Evolutionary conservation across 2,113 vertebrate species (phyloP), one percentile per base, ranked within the genome.

Genomic region (Alligator mississippiensis): DNA sequence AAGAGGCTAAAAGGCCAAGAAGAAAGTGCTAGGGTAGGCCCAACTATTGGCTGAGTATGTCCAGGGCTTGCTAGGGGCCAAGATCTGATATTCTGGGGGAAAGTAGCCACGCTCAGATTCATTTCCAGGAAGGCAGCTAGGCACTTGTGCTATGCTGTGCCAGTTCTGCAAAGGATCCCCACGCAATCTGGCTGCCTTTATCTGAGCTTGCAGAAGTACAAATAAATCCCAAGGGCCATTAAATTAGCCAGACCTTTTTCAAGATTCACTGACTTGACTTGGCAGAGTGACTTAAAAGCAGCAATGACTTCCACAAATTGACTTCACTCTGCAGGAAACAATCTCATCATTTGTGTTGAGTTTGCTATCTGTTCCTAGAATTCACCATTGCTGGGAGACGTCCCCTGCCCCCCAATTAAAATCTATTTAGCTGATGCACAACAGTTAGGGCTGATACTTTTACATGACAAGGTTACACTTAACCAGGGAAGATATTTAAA

Each of bases 131-230:
- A 47, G 47, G 47, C 47, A 47, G 47, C 47, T 7, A 47, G 47
- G 47, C 47, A 47, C 47, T 47, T 47, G 47, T 47, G 47, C 47
- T 47, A 47, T 47, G 47, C 47, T 47, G 47, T 9, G 47, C 47
- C 47, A 47, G 47, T 47, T 47, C 47, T 47, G 47, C 47, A 47
- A 47, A 47, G 47, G 1, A 9, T 64, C 76, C 28, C 59, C 30
- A 9, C 4, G 7, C 34, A 62, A 79, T 0, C 0, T 0, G 0
- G 85, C 78, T 66, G 66, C 1, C 4, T 0, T 61, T 61, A 14
- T 70, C 19, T 4, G 47, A 59, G 55, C 24, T 76, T 77, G 28
- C 77, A 84, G 85, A 30, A 62, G 55, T 55, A 89, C 47, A 47
- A 47, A 8, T 47, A 70, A 94, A 87, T 83, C 17, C 47, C 13